A percentile compares a stretch with the other conserved stretches of the same genome.
Evolutionary conservation across 2,113 vertebrate species (phyloP).

Genomic region (Cygnus buccinator): DNA sequence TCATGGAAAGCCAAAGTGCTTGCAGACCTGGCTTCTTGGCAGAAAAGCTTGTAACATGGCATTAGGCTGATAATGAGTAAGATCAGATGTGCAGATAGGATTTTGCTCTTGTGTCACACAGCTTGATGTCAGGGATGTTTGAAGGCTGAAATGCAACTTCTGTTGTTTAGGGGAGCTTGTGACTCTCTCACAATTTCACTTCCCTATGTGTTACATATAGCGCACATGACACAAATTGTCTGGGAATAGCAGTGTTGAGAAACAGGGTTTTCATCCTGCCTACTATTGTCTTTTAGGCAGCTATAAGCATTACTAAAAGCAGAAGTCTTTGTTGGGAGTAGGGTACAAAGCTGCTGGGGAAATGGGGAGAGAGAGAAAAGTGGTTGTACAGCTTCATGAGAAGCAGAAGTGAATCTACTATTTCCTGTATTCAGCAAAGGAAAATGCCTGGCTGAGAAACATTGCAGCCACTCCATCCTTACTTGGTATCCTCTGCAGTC

Average conservation of each 20-base stretch:
- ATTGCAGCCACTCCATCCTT: not conserved
- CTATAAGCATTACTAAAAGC: not conserved
- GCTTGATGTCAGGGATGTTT: not conserved
- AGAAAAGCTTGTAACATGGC: not conserved
- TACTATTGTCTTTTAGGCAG: not conserved
- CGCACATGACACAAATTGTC: not conserved
- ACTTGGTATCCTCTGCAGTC: not conserved
- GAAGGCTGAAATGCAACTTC: not conserved
- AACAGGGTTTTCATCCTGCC: constrained; percentile 20
- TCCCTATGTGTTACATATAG: not conserved
- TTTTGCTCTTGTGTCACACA: not conserved
- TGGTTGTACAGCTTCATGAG: not conserved
- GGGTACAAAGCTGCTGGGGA: not conserved
- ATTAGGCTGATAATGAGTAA: not conserved
- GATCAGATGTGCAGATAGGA: not conserved
- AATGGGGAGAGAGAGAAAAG: not conserved
- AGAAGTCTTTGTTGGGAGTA: constrained; percentile 22
- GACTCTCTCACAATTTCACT: constrained; percentile 38
- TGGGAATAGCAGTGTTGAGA: constrained; percentile 35
- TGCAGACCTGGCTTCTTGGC: not conserved
- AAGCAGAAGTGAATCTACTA: constrained; percentile 66
- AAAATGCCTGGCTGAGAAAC: not conserved
- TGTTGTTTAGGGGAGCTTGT: not conserved
- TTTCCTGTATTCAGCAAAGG: constrained; percentile 31
- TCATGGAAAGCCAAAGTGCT: accelerated